Evolutionary conservation across 1,140 invertebrate species (phyloP).

Genomic region (Penaeus chinensis): DNA sequence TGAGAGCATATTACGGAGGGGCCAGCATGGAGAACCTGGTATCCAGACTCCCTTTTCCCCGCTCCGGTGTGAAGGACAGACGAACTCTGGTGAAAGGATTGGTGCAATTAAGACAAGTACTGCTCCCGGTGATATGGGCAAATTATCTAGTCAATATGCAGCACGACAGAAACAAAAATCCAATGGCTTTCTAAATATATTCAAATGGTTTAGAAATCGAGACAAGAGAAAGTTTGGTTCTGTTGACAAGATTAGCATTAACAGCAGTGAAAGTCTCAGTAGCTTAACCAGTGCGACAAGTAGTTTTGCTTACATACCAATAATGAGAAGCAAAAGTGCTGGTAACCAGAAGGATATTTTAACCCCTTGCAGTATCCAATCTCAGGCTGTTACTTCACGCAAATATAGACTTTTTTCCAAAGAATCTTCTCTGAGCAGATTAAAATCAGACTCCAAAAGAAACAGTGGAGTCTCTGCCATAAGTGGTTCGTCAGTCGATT

Average conservation of each 20-base stretch:
- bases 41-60: too few relatives aligned
- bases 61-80: too few relatives aligned
- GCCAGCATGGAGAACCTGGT: too few relatives aligned
- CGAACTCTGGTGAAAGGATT: too few relatives aligned
- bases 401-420: constrained; percentile 40
- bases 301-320: constrained; percentile 42
- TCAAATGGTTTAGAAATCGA: constrained; percentile 51
- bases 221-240: constrained; percentile 49
- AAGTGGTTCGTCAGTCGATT: constrained; percentile 37
- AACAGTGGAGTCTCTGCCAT: constrained; percentile 36
- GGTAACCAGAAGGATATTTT: constrained; percentile 38
- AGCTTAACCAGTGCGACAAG: constrained; percentile 45
- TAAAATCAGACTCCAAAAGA: constrained; percentile 2
- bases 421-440: constrained; percentile 10
- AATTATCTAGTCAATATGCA: constrained; percentile 1
- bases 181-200: constrained; percentile 44
- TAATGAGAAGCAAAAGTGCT: constrained; percentile 55
- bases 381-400: constrained; percentile 35
- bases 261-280: constrained; percentile 34
- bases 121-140: constrained; percentile 19
- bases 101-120: background rate
- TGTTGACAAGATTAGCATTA: constrained; percentile 40
- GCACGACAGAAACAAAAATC: constrained; percentile 26
- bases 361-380: background rate
- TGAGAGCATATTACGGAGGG: too few relatives aligned